Evolutionary conservation across 2,888 invertebrate species (phyloP), one percentile per base, ranked within the genome.

Genomic region (Dryococelus australis): DNA sequence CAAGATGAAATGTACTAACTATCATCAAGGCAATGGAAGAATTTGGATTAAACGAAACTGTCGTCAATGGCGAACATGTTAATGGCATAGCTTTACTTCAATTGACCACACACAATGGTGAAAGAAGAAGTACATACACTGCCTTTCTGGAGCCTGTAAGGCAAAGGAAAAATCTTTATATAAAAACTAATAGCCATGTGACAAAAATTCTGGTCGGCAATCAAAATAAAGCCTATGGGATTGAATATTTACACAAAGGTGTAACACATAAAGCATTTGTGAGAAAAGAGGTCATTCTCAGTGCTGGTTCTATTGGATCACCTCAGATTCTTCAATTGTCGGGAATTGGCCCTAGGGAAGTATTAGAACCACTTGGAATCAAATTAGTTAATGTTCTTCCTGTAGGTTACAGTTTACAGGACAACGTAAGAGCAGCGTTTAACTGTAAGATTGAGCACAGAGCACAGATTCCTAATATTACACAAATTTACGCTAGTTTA

Each of bases 261-360:
- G 95, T 95, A 92, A 91, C 96, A 0, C 95, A 96, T 90, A 94
- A 28, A 10, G 81, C 43, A n/a, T 65, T 85, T 20, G 80, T 96
- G 85, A 95, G 97, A 0, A 93, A 26, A 79, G 79, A 79, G 27
- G n/a, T 79, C 10, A 79, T 79, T 26, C 13, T 79, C 35, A 87
- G 87, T 24, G 89, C 88, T 26, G 89, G 89, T 12, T 83, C 89
- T 20, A 47, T 90, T 16, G 87, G 87, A 13, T 88, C 89, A 5
- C 89, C 89, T 12, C 89, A 99, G 91, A 91, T 99, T 1, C 92
- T 99, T 79, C 98, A 99, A 97, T 92, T 99, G 0, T 98, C 98
- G 16, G 99, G 97, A 5, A 94, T 99, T 24, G 97, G 97, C 0
- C 96, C 97, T 0, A 93, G 94, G 86, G 94, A 95, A 43, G 96